phyloP scores from a whole-genome alignment of 2,888 invertebrate genomes.

The Himalopsyche anomala region DNA sequence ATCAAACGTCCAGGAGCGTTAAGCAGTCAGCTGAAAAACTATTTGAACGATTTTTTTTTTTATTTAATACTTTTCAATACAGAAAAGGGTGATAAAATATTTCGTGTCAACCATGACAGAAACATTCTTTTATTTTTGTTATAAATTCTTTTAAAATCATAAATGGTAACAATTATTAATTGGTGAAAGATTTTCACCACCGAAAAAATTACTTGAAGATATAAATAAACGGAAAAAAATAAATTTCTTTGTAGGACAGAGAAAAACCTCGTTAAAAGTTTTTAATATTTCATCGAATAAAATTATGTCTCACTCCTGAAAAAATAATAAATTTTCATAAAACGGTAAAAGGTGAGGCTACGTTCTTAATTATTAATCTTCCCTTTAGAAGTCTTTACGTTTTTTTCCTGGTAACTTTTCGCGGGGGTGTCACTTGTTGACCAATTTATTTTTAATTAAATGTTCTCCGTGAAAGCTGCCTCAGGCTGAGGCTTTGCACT shows the following conservation, averaged over 20 bases:
- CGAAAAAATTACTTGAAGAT: background rate
- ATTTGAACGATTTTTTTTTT: no score
- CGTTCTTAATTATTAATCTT: conserved; percentile 56
- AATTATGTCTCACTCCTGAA: conserved; percentile 54
- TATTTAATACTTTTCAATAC: no score
- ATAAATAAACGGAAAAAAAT: background rate
- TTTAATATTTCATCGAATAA: conserved; percentile 45
- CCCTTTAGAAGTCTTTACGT: conserved; percentile 19
- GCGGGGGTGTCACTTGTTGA: conserved; percentile 53
- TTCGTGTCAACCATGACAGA: no score
- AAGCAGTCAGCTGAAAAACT: no score
- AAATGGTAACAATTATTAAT: conserved; percentile 6
- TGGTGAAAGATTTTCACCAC: conserved; percentile 6
- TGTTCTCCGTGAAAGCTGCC: conserved; percentile 52
- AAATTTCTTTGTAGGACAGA: conserved; percentile 24
- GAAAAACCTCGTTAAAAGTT: conserved; percentile 41
- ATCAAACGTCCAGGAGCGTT: no score
- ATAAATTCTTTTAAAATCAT: background rate
- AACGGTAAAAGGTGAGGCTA: conserved; percentile 47
- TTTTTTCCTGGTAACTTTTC: conserved; percentile 27
- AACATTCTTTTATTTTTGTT: no score
- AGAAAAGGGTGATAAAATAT: no score
- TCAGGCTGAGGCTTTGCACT: conserved; percentile 45
- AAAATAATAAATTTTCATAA: conserved; percentile 46
- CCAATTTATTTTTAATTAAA: conserved; percentile 62